phyloP scores from a whole-genome alignment of 2,113 vertebrate species.

The Clarias magur region DNA sequence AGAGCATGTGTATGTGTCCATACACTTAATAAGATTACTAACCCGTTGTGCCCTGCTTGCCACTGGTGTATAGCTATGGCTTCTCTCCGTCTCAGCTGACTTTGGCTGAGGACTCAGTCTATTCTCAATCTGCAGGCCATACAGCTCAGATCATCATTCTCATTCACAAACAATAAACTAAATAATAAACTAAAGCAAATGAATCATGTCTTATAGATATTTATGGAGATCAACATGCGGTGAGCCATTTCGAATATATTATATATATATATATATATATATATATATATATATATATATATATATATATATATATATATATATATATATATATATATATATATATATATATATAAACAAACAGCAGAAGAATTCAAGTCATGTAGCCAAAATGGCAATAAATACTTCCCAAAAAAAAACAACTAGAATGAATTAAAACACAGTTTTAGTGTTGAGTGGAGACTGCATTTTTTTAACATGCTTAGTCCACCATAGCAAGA shows the following conservation, averaged over 20 bases:
- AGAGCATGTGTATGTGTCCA: not conserved
- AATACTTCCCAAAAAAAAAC: not conserved
- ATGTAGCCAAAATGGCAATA: not conserved
- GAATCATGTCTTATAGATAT: not conserved
- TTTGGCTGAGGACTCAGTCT: slow-evolving; percentile 41
- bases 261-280: no score
- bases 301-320: no score
- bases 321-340: no score
- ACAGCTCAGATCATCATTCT: slow-evolving; percentile 23
- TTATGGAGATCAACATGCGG: not conserved
- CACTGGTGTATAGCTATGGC: slow-evolving; percentile 47
- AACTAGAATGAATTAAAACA: not conserved
- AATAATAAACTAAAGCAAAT: no score
- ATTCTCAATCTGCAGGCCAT: slow-evolving; percentile 37
- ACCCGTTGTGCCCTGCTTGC: slow-evolving; percentile 56
- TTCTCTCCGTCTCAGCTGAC: slow-evolving; percentile 65
- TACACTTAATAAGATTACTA: slow-evolving; percentile 52
- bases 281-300: no score
- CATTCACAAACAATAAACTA: not conserved
- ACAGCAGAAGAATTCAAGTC: not conserved
- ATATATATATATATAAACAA: no score
- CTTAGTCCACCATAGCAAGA: not conserved
- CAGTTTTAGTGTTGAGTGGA: not conserved
- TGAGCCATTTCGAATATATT: no score
- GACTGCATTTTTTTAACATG: not conserved